Evolutionary conservation across 2,113 vertebrate species (phyloP), one percentile per base, ranked within the genome.

Genomic region (Eretmochelys imbricata): DNA sequence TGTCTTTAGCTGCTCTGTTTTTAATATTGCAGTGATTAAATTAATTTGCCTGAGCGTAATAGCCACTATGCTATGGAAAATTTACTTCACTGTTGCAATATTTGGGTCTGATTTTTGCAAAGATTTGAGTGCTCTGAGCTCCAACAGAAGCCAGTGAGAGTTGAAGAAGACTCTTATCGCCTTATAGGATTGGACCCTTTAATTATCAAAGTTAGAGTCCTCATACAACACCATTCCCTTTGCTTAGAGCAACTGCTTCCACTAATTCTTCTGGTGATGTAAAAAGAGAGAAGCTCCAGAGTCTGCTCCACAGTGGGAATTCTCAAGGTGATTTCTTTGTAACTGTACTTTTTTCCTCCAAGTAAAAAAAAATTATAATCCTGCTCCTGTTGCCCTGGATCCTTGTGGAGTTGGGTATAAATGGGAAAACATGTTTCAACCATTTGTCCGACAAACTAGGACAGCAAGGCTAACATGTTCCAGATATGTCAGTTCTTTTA

Each of bases 401-500:
- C 35, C 22, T 4, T 3, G 49, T 49, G 31, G 6, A 91, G 50
- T 55, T 62, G 76, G 50, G 72, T 90, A 84, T 88, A 94, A 94
- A 93, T 62, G 88, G 17, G 16, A 90, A 89, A 94, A 94, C 59
- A 51, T 82, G 93, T 95, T 97, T 95, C 90, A 89, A 82, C 93
- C 95, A 94, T 54, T 92, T 82, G 91, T 89, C 96, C 95, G 95
- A 96, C 90, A 93, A 95, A 91, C 84, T 51, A 57, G 96, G 91
- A 93, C 69, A 94, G 90, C 80, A 90, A 96, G 84, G 87, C 11
- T 95, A 97, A 95, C 89, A 50, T 90, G 94, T 7, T 87, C 96
- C 90, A 97, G 51, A 95, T 96, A 95, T 54, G 83, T 85, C 20
- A 0, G 48, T 13, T n/a, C 35, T 38, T 82, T 57, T 31, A 29